Conservation (phyloP, 2,113 vertebrate genomes). For the Thunnus maccoyii region DNA sequence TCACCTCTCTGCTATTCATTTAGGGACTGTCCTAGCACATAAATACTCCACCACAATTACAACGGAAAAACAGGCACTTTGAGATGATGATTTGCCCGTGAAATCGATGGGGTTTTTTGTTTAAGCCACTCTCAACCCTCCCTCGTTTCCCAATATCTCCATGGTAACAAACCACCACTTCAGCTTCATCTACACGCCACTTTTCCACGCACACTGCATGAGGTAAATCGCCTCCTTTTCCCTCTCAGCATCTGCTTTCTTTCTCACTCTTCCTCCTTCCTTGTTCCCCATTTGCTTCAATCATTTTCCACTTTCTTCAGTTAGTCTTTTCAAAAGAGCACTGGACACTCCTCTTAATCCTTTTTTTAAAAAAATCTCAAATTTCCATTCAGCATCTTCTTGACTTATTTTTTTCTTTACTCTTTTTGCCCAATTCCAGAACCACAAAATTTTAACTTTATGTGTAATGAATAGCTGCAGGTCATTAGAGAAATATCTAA, state of each 20-base stretch:
- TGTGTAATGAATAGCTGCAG: background rate
- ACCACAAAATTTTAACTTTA: background rate
- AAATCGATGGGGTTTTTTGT: constrained; percentile 66
- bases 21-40: background rate
- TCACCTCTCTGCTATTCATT: constrained; percentile 20
- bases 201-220: constrained; percentile 65
- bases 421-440: constrained; percentile 24
- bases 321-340: background rate
- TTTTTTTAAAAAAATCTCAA: constrained; percentile 11
- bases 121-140: constrained; percentile 38
- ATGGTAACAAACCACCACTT: constrained; percentile 73
- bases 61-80: constrained; percentile 39
- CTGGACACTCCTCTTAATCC: constrained; percentile 9
- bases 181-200: constrained; percentile 56
- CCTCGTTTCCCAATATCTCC: constrained; percentile 57
- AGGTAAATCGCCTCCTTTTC: constrained; percentile 57
- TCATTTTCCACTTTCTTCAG: constrained; percentile 32
- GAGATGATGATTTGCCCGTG: constrained; percentile 37
- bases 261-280: constrained; percentile 31
- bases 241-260: constrained; percentile 55
- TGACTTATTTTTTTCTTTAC: constrained; percentile 5
- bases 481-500: constrained; percentile 29
- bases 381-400: constrained; percentile 19
- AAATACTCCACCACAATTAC: constrained; percentile 25
- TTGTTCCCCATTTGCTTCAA: constrained; percentile 16